Evolutionary conservation across 2,113 vertebrate genomes (phyloP), one percentile per base, ranked within the genome.

Genomic region (Casuarius casuarius): DNA sequence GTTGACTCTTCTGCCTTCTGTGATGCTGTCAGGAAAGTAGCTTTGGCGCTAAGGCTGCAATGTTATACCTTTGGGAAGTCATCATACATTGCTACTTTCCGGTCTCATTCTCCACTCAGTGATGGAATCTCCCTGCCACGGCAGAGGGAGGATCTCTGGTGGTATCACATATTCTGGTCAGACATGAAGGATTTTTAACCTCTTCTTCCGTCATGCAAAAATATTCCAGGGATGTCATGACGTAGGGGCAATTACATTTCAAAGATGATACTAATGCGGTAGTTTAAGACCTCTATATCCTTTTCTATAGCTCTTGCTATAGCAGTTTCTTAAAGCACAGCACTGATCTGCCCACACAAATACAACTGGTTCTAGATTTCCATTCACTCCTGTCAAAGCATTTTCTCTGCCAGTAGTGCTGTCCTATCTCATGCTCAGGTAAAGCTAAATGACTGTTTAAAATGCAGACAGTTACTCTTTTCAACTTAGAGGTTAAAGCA

Each of bases 11-110:
- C 59, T 21, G 12, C 38, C 21, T 71, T 74, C 66, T 33, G 7
- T 73, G 68, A 49, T 72, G 49, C 38, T 10, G 5, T 13, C 66
- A 54, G 31, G 56, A 16, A 44, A 56, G 29, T 2, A 20, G 21
- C 18, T 71, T 28, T 28, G 28, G 31, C 28, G 56, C 25, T 63
- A 29, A 79, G 59, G 46, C 58, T 66, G 18, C 65, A 49, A 12
- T 18, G 46, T 28, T 21, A 3, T 33, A 6, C 2, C 1, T 71
- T 28, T 5, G 3, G 4, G 42, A 10, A 70, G n/a, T 48, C 61
- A 68, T 11, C 52, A 22, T 2, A 67, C 8, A 15, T 25, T 86
- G 72, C 29, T 74, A 63, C 33, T 91, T 56, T 49, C 52, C 66
- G 33, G 28, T 16, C 42, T 68, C 46, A 17, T 74, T 15, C 76